These are phyloP conservation scores for Theretra japonica DNA, from an alignment of 2,888 invertebrate genomes.

Conservation along the genomic window DNA sequence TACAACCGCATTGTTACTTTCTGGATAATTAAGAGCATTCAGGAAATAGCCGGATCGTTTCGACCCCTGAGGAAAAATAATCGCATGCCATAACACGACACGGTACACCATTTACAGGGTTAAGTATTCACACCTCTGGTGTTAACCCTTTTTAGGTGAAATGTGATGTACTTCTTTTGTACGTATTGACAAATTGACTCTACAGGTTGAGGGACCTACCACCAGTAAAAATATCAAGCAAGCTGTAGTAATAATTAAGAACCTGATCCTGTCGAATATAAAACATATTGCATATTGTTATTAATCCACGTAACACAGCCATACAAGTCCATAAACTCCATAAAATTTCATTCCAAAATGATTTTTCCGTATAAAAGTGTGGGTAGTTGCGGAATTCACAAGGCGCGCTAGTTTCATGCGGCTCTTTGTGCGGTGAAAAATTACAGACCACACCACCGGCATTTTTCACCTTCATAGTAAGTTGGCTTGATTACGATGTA, in stretches of 20 bases:
- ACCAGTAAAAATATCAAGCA: too few species aligned
- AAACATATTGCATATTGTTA: too few species aligned
- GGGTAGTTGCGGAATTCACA: constrained; percentile 2
- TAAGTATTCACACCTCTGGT: constrained; percentile 30
- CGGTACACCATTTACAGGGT: constrained; percentile 32
- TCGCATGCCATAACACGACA: constrained; percentile 36
- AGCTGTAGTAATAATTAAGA: too few species aligned
- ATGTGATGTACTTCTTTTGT: background rate
- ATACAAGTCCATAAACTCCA: too few species aligned
- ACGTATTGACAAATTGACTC: background rate
- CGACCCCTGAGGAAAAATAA: constrained; percentile 31
- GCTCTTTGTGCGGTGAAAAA: constrained; percentile 38
- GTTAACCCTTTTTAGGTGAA: constrained; percentile 12
- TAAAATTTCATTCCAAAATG: too few species aligned
- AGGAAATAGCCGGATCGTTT: constrained; percentile 26
- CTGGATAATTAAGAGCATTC: constrained; percentile 10
- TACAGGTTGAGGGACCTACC: background rate
- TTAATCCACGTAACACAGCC: too few species aligned
- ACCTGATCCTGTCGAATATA: too few species aligned
- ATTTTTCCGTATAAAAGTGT: background rate
- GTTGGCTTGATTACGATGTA: constrained; percentile 29
- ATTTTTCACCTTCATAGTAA: constrained; percentile 46
- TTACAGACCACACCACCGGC: constrained; percentile 38
- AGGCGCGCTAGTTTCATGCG: constrained; percentile 9
- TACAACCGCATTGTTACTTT: background rate